Conservation (phyloP, 2,113 vertebrate species). For the Labrus mixtus region DNA sequence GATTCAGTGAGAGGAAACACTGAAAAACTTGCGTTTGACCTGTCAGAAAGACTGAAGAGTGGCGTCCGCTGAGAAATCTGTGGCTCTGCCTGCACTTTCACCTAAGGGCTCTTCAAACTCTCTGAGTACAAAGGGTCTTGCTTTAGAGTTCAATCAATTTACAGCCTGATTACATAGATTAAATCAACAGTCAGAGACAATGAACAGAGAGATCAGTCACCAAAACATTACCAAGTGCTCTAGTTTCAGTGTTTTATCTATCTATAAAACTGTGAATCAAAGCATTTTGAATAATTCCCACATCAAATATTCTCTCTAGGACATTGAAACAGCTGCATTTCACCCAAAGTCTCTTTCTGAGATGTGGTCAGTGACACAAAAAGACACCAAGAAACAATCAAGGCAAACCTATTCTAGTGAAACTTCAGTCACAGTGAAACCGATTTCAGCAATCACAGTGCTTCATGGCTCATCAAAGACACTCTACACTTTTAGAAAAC, state of each 20-base stretch:
- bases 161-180: slow-evolving; percentile 35
- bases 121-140: background rate
- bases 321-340: slow-evolving; percentile 10
- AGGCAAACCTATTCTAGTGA: slow-evolving; percentile 8
- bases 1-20: slow-evolving; percentile 32
- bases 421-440: slow-evolving; percentile 16
- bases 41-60: slow-evolving; percentile 47
- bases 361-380: slow-evolving; percentile 20
- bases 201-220: slow-evolving; percentile 16
- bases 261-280: slow-evolving; percentile 17
- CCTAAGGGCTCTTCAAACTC: slow-evolving; percentile 16
- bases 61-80: slow-evolving; percentile 48
- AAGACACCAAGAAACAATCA: slow-evolving; percentile 7
- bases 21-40: slow-evolving; percentile 62
- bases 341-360: slow-evolving; percentile 10
- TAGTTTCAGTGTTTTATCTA: background rate
- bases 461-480: slow-evolving; percentile 31
- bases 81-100: slow-evolving; percentile 27
- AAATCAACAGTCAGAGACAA: slow-evolving; percentile 12
- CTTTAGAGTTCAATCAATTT: slow-evolving; percentile 34
- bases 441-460: background rate
- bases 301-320: slow-evolving; percentile 14
- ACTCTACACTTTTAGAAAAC: slow-evolving; percentile 17
- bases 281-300: slow-evolving; percentile 27
- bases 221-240: background rate